Conservation (phyloP, 37 sponge, comb jelly and placozoan genomes). For the Crambe crambe region DNA sequence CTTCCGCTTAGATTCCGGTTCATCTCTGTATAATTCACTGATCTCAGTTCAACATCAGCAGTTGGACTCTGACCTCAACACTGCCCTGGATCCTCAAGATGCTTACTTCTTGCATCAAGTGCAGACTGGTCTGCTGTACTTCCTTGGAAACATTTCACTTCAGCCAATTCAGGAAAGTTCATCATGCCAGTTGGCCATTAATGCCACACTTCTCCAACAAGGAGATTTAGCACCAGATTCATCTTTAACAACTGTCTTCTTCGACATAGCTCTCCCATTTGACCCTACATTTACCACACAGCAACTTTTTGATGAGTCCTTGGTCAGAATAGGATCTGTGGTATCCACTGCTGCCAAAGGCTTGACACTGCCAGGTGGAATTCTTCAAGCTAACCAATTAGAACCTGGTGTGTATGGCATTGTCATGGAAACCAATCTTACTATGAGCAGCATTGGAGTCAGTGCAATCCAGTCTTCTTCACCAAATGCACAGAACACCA, state of each 20-base stretch:
- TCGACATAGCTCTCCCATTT: conserved; percentile 67
- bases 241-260: conserved; percentile 28
- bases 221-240: conserved; percentile 7
- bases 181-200: conserved; percentile 33
- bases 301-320: conserved; percentile 29
- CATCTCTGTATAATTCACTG: conserved; percentile 5
- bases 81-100: conserved; percentile 57
- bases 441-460: conserved; percentile 48
- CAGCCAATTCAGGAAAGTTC: conserved; percentile 28
- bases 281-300: conserved; percentile 16
- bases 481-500: not conserved
- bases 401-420: conserved; percentile 49
- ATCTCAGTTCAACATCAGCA: conserved; percentile 14
- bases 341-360: conserved; percentile 19
- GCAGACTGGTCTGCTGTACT: conserved; percentile 30
- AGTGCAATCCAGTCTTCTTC: conserved; percentile 61
- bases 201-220: conserved; percentile 22
- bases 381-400: conserved; percentile 41
- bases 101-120: conserved; percentile 51
- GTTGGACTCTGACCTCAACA: conserved; percentile 65
- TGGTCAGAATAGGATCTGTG: conserved; percentile 11
- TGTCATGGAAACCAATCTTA: conserved; percentile 46
- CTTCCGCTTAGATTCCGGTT: conserved; percentile 23
- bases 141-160: conserved; percentile 34
- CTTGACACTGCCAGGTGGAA: conserved; percentile 55